These are phyloP conservation scores for Acropternis orthonyx DNA, from an alignment of 2,797 vertebrate genomes.

Conservation along the genomic window DNA sequence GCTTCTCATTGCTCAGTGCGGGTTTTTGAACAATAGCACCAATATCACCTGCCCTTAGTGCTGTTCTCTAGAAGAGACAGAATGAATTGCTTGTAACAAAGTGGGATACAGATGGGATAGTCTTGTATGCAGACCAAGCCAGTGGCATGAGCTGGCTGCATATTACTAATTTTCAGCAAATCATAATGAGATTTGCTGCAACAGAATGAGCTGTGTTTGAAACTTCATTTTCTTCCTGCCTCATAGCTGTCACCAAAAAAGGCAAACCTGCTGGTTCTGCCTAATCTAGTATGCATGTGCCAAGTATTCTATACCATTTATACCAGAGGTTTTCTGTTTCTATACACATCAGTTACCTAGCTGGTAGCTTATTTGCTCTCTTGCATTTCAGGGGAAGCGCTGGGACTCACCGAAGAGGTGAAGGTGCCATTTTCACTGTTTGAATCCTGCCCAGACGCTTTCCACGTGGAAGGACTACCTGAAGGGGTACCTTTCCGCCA, in stretches of 20 bases:
- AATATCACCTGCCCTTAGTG: background rate
- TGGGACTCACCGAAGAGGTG: conserved; percentile 76
- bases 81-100: background rate
- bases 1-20: background rate
- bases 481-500: conserved; percentile 82
- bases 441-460: conserved; percentile 77
- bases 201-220: background rate
- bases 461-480: conserved; percentile 78
- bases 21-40: background rate
- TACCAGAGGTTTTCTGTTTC: background rate
- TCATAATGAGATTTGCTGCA: background rate
- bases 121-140: background rate
- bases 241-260: background rate
- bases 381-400: conserved; percentile 74
- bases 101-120: background rate
- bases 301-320: background rate
- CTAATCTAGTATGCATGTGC: background rate
- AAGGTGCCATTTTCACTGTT: conserved; percentile 78
- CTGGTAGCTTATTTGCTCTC: background rate
- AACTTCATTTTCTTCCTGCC: background rate
- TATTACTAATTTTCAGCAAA: background rate
- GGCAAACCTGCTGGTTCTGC: background rate
- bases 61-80: background rate
- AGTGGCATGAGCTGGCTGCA: background rate
- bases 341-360: too few relatives aligned